Conservation (phyloP, 2,113 vertebrate species). For the Thalassoma bifasciatum region DNA sequence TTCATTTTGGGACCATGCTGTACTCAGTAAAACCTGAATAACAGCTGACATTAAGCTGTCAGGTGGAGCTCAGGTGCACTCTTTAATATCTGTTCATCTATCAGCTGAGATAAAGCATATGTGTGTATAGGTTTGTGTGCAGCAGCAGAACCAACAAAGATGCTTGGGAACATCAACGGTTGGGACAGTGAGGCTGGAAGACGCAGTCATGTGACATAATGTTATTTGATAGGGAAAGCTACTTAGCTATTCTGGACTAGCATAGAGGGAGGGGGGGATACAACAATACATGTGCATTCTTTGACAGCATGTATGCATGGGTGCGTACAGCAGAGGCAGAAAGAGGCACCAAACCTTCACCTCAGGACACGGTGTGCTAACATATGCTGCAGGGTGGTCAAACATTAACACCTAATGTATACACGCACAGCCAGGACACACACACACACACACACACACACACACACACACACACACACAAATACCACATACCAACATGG, state of each 20-base stretch:
- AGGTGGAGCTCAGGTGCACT: no score
- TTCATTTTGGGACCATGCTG: no score
- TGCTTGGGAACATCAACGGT: conserved; percentile 36
- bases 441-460: no score
- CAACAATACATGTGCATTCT: conserved; percentile 39
- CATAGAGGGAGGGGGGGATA: conserved; percentile 25
- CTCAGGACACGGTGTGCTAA: conserved; percentile 32
- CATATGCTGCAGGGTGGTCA: not conserved
- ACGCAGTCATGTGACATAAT: conserved; percentile 76
- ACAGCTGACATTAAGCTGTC: no score
- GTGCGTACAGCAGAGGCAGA: conserved; percentile 32
- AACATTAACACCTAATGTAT: conserved; percentile 16
- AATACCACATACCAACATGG: not conserved
- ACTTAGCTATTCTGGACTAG: conserved; percentile 41
- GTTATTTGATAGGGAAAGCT: conserved; percentile 70
- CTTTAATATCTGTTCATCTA: no score
- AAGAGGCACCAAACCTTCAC: conserved; percentile 51
- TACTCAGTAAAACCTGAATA: no score
- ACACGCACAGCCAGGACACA: conserved; percentile 11
- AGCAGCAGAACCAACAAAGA: conserved; percentile 34
- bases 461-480: no score
- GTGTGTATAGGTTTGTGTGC: conserved; percentile 2
- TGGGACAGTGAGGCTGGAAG: conserved; percentile 49
- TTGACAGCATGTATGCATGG: conserved; percentile 17
- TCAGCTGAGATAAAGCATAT: no score